Percentiles rank a stretch among this genome's conserved stretches.
Evolutionary conservation across 2,888 invertebrate species (phyloP).

Genomic region (Caenorhabditis zanzibari): DNA sequence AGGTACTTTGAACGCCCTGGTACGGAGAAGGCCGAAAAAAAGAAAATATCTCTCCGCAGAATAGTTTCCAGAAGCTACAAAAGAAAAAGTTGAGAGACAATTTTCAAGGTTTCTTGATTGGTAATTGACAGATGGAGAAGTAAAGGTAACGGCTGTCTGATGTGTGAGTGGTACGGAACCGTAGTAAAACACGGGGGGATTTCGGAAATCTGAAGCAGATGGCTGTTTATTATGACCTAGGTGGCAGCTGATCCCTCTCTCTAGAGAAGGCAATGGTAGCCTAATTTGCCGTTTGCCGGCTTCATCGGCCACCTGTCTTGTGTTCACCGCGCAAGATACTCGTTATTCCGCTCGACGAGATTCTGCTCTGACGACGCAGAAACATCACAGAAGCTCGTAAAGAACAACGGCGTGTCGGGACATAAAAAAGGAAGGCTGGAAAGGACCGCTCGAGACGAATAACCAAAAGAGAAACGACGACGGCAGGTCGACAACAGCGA

Average conservation of each 20-base stretch:
- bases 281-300: slow-evolving; percentile 53
- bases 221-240: slow-evolving; percentile 48
- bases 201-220: slow-evolving; percentile 57
- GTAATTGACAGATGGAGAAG: slow-evolving; percentile 12
- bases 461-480: slow-evolving; percentile 22
- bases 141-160: slow-evolving; percentile 21
- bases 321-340: slow-evolving; percentile 29
- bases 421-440: slow-evolving; percentile 30
- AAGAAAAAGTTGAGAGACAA: background rate
- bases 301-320: slow-evolving; percentile 56
- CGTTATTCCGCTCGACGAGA: slow-evolving; percentile 55
- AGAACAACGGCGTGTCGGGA: slow-evolving; percentile 46
- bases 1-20: background rate
- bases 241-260: slow-evolving; percentile 56
- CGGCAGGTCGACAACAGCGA: slow-evolving; percentile 36
- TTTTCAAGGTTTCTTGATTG: slow-evolving; percentile 26
- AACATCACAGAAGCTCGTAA: slow-evolving; percentile 52
- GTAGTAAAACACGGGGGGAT: slow-evolving; percentile 27
- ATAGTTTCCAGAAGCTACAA: slow-evolving; percentile 1
- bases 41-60: background rate
- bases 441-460: slow-evolving; percentile 28
- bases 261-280: slow-evolving; percentile 14
- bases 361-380: slow-evolving; percentile 20
- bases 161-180: background rate
- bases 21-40: background rate